A percentile compares a stretch with the other conserved stretches of the same genome.
These are phyloP conservation scores for Caenorhabditis sinica DNA, from an alignment of 2,888 invertebrate species.

Conservation along the genomic window DNA sequence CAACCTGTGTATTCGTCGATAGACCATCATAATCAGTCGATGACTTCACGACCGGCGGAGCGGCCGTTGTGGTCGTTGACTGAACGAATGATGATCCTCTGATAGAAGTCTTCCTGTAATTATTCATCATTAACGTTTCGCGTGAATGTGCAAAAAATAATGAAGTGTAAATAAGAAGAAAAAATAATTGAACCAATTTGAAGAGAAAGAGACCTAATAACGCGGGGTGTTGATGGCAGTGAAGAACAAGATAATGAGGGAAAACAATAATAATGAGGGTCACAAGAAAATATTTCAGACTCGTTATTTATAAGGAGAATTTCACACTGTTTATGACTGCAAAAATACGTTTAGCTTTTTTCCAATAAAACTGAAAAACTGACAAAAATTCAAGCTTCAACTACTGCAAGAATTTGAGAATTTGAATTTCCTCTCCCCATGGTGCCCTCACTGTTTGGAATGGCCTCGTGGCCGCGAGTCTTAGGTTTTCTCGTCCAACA, in stretches of 20 bases:
- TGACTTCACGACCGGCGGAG: conserved; percentile 29
- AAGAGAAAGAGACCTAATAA: conserved; percentile 10
- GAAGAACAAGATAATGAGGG: conserved; percentile 20
- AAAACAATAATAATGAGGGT: conserved; percentile 16
- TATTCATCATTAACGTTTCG: neutral
- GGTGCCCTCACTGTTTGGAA: neutral
- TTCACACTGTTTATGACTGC: neutral
- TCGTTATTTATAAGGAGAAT: too few relatives aligned
- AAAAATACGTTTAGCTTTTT: neutral
- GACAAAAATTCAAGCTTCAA: too few relatives aligned
- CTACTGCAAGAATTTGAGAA: neutral
- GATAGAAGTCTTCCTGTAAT: conserved; percentile 8
- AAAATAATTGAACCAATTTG: conserved; percentile 55
- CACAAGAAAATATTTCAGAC: neutral
- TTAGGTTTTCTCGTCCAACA: conserved; percentile 30
- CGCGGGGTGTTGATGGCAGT: neutral
- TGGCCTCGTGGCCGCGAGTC: conserved; percentile 25
- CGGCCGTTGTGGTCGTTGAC: conserved; percentile 38
- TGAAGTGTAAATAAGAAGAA: neutral
- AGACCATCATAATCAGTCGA: conserved; percentile 60
- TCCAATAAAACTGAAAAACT: too few relatives aligned
- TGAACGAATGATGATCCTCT: conserved; percentile 9
- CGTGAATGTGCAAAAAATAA: neutral
- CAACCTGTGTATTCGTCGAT: conserved; percentile 66
- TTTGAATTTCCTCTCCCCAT: neutral